These are phyloP conservation scores for Petrolisthes cinctipes DNA, from an alignment of 2,888 invertebrate genomes.

Conservation along the genomic window DNA sequence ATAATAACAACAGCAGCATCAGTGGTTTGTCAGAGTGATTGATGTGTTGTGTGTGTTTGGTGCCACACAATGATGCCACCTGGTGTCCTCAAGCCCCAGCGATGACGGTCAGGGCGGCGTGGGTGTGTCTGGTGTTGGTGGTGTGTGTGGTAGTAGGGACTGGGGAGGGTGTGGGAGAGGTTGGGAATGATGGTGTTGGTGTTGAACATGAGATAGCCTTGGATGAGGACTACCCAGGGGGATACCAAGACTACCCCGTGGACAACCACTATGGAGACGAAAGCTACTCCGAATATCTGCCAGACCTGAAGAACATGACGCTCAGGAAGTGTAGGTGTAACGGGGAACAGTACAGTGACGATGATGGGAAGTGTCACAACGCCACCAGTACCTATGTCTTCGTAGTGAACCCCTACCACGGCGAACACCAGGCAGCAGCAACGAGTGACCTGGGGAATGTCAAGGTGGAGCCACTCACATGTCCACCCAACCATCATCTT, in stretches of 20 bases:
- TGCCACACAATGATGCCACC: slow-evolving; percentile 10
- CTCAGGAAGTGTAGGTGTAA: slow-evolving; percentile 40
- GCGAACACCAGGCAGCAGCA: background rate
- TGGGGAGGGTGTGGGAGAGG: background rate
- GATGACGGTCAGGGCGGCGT: background rate
- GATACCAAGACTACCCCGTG: slow-evolving; percentile 10
- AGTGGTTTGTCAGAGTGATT: background rate
- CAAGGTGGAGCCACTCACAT: background rate
- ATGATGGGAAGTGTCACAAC: background rate
- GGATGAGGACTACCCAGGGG: slow-evolving; percentile 20
- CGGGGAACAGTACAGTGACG: slow-evolving; percentile 26
- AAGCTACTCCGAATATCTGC: background rate
- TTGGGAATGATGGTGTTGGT: background rate
- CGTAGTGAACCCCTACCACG: background rate
- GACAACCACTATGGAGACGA: background rate
- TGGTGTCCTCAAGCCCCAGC: background rate
- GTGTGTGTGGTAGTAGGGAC: background rate
- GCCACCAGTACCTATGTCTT: slow-evolving; percentile 19
- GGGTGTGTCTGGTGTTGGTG: slow-evolving; percentile 3
- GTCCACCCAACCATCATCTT: background rate
- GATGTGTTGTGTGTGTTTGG: background rate
- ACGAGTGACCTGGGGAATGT: slow-evolving; percentile 29
- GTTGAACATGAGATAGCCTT: background rate
- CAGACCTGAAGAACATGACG: slow-evolving; percentile 25
- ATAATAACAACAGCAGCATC: no score